A percentile compares a stretch with the other conserved stretches of the same genome.
These are phyloP conservation scores for Picus viridis DNA, from an alignment of 2,797 vertebrate genomes.

Conservation along the genomic window DNA sequence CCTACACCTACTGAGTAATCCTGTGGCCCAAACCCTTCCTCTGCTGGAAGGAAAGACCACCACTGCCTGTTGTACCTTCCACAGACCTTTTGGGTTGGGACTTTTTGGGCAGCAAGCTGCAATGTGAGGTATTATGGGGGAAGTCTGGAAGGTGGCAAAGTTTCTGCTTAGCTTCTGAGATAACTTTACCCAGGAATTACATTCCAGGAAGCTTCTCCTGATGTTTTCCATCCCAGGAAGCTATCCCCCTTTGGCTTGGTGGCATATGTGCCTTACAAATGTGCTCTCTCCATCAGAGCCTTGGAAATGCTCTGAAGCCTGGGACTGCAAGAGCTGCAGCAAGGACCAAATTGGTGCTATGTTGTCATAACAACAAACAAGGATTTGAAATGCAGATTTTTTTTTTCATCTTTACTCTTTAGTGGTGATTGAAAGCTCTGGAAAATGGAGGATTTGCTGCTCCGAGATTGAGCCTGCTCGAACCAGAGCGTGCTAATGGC, in stretches of 20 bases:
- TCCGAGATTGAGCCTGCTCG: constrained; percentile 38
- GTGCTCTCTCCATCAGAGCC: background rate
- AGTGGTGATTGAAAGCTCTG: constrained; percentile 49
- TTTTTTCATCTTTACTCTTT: constrained; percentile 61
- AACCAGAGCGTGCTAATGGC: constrained; percentile 56
- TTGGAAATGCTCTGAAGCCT: constrained; percentile 35
- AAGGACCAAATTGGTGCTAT: constrained; percentile 40
- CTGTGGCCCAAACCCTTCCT: background rate
- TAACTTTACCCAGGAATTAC: background rate
- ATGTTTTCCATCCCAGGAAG: background rate
- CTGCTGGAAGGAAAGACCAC: background rate
- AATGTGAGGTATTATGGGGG: background rate
- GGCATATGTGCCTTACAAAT: background rate
- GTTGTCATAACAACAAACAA: constrained; percentile 82
- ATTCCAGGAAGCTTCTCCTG: background rate
- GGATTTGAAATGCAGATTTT: constrained; percentile 79
- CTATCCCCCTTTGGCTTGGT: background rate
- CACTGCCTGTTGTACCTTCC: background rate
- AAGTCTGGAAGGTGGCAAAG: background rate
- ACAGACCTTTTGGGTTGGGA: background rate
- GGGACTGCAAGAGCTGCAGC: constrained; percentile 21
- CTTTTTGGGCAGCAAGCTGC: background rate
- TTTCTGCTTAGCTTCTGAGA: background rate
- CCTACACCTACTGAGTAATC: background rate
- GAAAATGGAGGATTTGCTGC: constrained; percentile 59